Evolutionary conservation across 2,113 vertebrate genomes (phyloP), one percentile per base, ranked within the genome.

Genomic region (Aplodontia rufa): DNA sequence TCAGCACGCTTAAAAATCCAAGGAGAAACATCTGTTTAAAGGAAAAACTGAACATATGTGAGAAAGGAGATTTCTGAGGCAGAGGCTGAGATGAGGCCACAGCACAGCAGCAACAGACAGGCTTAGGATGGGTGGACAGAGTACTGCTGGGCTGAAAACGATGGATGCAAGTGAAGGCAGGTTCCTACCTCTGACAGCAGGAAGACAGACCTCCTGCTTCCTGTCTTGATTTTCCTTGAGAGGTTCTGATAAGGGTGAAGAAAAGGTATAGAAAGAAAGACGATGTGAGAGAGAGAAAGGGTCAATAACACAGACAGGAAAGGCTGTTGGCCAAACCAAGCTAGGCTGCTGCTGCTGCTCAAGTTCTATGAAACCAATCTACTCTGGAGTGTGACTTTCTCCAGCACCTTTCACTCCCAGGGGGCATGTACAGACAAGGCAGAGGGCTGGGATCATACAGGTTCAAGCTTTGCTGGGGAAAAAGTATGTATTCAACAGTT

Each of bases 221-320:
- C 32, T 83, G 37, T 30, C 30, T 47, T 79, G 86, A 17, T 3
- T 53, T 84, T n/a, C 75, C 76, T n/a, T 58, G 19, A 60, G 13
- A 88, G 35, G 13, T 69, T 49, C 32, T 30, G 9, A 10, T n/a
- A 75, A 72, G 8, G 49, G 10, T 49, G 47, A 76, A 24, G 35
- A 74, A 90, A 60, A 83, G 79, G 32, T 42, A 32, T 14, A 32
- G 14, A 37, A 85, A 40, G 32, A 79, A 69, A 74, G n/a, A 32
- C 2, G 42, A 14, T 22, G 8, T 14, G 37, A 82, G 13, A 3
- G 22, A 80, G 32, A 40, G 11, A 42, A 40, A 42, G 17, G 7
- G 30, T 28, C 5, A 79, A 24, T 16, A 58, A 26, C 0, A 66
- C 0, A 1, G 11, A 26, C 0, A 62, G 45, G 17, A 82, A 80